Percentiles rank a stretch among this genome's conserved stretches.
Conservation (phyloP, 2,888 invertebrate genomes). For the Gastracanthus pulcherrimus region DNA sequence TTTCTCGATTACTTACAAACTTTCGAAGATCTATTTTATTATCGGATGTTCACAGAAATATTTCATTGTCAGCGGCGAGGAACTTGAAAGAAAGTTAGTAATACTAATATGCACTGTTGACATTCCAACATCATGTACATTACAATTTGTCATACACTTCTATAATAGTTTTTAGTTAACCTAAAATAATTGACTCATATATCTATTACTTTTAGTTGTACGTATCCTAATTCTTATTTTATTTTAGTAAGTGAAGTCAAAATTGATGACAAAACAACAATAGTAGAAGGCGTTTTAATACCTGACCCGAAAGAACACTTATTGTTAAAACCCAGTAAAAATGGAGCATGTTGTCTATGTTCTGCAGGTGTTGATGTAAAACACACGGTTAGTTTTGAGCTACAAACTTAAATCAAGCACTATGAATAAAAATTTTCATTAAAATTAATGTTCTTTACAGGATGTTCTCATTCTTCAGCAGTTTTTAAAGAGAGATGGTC, state of each 20-base stretch:
- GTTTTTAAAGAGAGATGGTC: conserved; percentile 90
- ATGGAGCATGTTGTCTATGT: conserved; percentile 85
- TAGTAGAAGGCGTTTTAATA: conserved; percentile 81
- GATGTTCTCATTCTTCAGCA: conserved; percentile 94
- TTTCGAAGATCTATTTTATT: conserved; percentile 61
- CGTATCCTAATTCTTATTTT: not conserved
- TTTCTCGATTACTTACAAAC: conserved; percentile 60
- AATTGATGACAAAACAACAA: conserved; percentile 81
- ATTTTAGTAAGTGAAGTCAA: conserved; percentile 82
- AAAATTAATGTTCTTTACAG: conserved; percentile 69
- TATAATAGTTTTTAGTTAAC: no score
- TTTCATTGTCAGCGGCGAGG: conserved; percentile 68
- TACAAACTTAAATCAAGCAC: not conserved
- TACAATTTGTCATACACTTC: no score
- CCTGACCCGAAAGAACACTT: conserved; percentile 82
- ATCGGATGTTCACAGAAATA: conserved; percentile 59
- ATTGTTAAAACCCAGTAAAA: conserved; percentile 78
- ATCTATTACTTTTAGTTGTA: no score
- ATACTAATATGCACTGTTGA: not conserved
- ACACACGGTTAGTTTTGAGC: conserved; percentile 82
- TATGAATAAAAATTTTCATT: not conserved
- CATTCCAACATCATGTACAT: not conserved
- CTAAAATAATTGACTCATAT: no score
- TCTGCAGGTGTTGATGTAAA: conserved; percentile 86
- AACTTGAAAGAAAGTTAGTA: conserved; percentile 81